Base-by-base conservation (phyloP, 2,888 invertebrate species). In the Volucella bombylans region DNA sequence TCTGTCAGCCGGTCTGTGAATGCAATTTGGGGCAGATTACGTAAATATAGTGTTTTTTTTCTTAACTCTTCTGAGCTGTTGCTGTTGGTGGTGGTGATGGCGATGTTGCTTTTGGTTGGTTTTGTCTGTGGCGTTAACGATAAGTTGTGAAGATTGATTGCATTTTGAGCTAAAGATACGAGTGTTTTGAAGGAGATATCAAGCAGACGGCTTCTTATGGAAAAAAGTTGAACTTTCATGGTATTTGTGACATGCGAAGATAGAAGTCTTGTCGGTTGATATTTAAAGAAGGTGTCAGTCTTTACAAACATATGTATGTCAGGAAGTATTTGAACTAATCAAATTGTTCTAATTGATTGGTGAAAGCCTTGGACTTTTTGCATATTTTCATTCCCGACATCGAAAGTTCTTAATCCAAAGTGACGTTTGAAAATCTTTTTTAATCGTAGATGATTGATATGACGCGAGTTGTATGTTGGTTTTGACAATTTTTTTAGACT, bases 11-110 rank as follows among this genome's bases (percentile, higher is more conserved):
- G 41, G n/a, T 15, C 14, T 9, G 54, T 55, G 52, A 77, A 67
- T 72, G 81, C 62, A 71, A 68, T 83, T 67, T 80, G 57, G 81
- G 64, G 72, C 77, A 73, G 68, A 68, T 64, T 77, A 67, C 68
- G 77, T 81, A 76, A 85, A 81, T 68, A 81, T 57, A 68, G 64
- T 55, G 38, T 50, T 54, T 41, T 47, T 83, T 82, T 87, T 86
- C 86, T 82, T 81, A 76, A 83, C 59, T 43, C 9, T 45, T 18
- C 6, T 52, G 38, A 65, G 50, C 76, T 49, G 78, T 57, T 43
- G 61, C 18, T 65, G 14, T 54, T 85, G 76, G 82, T 73, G 78
- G 78, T 67, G 61, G 74, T 65, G 78, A 74, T 31, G 31, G 31
- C 72, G 68, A 50, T 43, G 62, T 59, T 61, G 31, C 6, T 31